phyloP scores from a whole-genome alignment of 2,888 invertebrate species.

The Saturnia pavonia region DNA sequence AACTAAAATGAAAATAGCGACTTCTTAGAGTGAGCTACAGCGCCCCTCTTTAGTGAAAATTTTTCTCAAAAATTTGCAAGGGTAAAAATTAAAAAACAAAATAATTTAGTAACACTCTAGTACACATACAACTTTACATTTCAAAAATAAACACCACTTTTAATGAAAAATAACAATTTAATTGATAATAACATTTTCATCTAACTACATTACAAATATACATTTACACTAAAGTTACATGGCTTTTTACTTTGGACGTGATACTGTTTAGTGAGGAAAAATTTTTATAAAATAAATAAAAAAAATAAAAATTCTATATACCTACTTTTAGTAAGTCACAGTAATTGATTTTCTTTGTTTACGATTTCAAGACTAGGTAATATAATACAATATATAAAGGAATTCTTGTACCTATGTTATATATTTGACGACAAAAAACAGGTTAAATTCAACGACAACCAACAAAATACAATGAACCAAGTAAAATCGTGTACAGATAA shows the following conservation, averaged over 20 bases:
- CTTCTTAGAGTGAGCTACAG: too few species aligned
- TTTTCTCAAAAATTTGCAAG: too few species aligned
- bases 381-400: background rate
- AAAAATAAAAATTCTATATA: background rate
- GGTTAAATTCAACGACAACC: background rate
- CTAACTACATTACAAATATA: constrained; percentile 40
- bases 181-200: constrained; percentile 35
- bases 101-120: too few species aligned
- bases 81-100: too few species aligned
- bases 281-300: background rate
- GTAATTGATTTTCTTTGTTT: background rate
- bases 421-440: background rate
- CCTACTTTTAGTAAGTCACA: background rate
- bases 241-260: background rate
- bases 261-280: background rate
- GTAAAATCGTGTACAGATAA: too few species aligned
- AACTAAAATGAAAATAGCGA: too few species aligned
- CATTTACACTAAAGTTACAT: constrained; percentile 13
- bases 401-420: background rate
- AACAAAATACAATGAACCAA: background rate
- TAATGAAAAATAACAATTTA: constrained; percentile 32
- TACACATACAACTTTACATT: background rate
- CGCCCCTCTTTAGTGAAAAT: too few species aligned
- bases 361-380: background rate
- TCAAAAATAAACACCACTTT: constrained; percentile 8